phyloP scores from a whole-genome alignment of 1,140 invertebrate genomes.

The Conus ventricosus region DNA sequence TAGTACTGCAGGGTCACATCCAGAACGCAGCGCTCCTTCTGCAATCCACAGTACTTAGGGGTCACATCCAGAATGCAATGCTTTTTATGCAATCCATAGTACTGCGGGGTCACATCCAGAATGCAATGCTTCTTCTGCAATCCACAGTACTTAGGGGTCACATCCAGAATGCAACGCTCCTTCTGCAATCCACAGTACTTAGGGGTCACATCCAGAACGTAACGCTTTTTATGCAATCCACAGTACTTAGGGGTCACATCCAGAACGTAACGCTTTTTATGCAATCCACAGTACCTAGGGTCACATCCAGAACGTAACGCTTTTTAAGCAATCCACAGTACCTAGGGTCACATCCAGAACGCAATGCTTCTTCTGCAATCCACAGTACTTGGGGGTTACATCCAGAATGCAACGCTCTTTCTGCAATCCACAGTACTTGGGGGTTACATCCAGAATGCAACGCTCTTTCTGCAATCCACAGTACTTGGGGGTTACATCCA shows the following conservation, averaged over 20 bases:
- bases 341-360: slow-evolving; percentile 96
- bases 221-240: no score
- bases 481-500: neutral
- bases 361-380: slow-evolving; percentile 88
- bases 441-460: slow-evolving; percentile 95
- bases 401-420: neutral
- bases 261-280: slow-evolving; percentile 93
- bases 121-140: no score
- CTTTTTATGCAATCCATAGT: no score
- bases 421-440: slow-evolving; percentile 96
- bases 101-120: no score
- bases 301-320: neutral
- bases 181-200: no score
- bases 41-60: no score
- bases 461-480: slow-evolving; percentile 84
- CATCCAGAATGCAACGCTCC: no score
- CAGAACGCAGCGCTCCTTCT: no score
- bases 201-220: neutral
- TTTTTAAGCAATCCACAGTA: slow-evolving; percentile 97
- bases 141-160: no score
- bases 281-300: slow-evolving; percentile 34
- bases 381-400: neutral
- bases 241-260: slow-evolving; percentile 97
- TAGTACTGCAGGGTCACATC: no score
- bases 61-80: no score